phyloP scores from a whole-genome alignment of 2,888 invertebrate species.

The Agrypnus murinus region DNA sequence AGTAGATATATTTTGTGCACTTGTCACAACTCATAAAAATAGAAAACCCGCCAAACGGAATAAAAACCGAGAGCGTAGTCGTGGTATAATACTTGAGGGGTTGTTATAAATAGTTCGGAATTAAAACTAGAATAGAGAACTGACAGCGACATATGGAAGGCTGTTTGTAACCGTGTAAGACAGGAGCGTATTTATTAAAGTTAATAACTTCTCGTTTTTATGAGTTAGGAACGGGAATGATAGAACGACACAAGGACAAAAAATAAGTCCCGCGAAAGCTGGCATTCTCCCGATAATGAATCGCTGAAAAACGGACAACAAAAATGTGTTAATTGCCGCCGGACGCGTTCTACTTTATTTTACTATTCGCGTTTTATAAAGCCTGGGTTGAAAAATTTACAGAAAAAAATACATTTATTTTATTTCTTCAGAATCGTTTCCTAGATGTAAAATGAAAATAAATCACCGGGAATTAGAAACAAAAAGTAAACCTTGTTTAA shows the following conservation, averaged over 20 bases:
- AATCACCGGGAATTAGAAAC: too few relatives aligned
- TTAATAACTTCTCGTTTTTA: slow-evolving; percentile 42
- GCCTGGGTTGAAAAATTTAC: background rate
- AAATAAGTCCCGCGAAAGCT: slow-evolving; percentile 23
- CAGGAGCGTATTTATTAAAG: slow-evolving; percentile 34
- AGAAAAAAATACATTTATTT: background rate
- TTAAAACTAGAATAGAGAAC: slow-evolving; percentile 41
- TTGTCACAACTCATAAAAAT: slow-evolving; percentile 26
- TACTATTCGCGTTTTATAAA: background rate
- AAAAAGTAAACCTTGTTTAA: too few relatives aligned
- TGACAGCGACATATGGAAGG: slow-evolving; percentile 33
- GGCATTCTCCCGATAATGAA: background rate
- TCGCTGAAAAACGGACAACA: slow-evolving; percentile 14
- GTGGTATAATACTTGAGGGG: slow-evolving; percentile 14
- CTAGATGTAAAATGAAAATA: too few relatives aligned
- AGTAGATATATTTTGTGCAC: slow-evolving; percentile 19
- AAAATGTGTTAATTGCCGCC: slow-evolving; percentile 22
- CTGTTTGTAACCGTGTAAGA: slow-evolving; percentile 40
- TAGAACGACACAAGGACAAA: slow-evolving; percentile 22
- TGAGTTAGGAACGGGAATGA: slow-evolving; percentile 22
- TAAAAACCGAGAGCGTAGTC: slow-evolving; percentile 16
- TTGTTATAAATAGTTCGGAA: slow-evolving; percentile 35
- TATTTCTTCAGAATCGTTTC: background rate
- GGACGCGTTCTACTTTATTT: slow-evolving; percentile 15
- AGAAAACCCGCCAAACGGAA: slow-evolving; percentile 4